Percentiles rank a stretch among this genome's conserved stretches.
Conservation (phyloP, 2,797 vertebrate genomes). For the Gila robusta region DNA sequence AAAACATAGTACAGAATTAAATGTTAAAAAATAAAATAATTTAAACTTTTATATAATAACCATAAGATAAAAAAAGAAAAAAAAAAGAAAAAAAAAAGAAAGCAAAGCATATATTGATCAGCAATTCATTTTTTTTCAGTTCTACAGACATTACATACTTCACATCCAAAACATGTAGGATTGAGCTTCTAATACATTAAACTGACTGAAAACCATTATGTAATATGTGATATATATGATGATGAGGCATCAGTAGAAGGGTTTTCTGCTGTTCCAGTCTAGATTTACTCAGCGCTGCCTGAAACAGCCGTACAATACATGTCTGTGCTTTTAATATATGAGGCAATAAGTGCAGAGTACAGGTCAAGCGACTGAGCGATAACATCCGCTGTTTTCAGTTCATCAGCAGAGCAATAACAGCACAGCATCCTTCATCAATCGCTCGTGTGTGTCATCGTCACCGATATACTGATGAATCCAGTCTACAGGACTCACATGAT, state of each 20-base stretch:
- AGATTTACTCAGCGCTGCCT: too few species aligned
- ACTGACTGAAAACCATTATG: not conserved
- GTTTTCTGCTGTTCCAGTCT: not conserved
- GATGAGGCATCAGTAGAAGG: not conserved
- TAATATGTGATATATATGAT: not conserved
- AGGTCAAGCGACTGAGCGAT: not conserved
- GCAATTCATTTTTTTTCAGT: too few species aligned
- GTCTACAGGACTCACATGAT: not conserved
- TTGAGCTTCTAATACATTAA: not conserved
- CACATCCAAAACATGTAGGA: too few species aligned
- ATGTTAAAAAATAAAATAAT: too few species aligned
- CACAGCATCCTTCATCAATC: slow-evolving; percentile 43
- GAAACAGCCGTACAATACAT: not conserved
- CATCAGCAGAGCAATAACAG: slow-evolving; percentile 19
- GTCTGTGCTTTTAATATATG: not conserved
- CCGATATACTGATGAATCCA: not conserved
- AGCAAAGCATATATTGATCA: too few species aligned
- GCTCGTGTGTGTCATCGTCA: not conserved
- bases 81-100: too few species aligned
- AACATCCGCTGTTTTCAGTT: not conserved
- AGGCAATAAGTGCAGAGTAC: not conserved
- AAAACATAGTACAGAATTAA: too few species aligned
- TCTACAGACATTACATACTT: too few species aligned
- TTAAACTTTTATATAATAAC: too few species aligned
- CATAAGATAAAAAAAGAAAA: too few species aligned